A percentile compares a stretch with the other conserved stretches of the same genome.
phyloP scores from a whole-genome alignment of 2,888 invertebrate species.

The Eurytoma californica region DNA sequence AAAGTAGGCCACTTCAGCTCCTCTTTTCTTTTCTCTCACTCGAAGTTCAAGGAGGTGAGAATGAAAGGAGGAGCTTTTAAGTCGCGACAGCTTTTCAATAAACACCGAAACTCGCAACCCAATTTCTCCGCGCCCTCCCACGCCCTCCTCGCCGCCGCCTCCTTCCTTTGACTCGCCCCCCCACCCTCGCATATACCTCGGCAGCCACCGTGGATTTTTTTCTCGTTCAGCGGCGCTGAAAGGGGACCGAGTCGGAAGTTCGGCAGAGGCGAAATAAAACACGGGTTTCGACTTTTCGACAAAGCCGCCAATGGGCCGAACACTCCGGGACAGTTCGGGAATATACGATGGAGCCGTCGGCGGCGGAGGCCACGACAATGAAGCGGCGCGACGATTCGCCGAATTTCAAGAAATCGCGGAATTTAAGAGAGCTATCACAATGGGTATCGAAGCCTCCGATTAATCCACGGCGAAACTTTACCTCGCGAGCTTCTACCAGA shows the following conservation, averaged over 20 bases:
- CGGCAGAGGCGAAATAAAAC: conserved; percentile 60
- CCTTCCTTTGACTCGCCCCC: too few species aligned
- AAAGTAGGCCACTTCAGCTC: conserved; percentile 27
- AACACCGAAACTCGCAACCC: conserved; percentile 67
- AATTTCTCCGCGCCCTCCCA: conserved; percentile 49
- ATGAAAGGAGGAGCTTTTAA: conserved; percentile 58
- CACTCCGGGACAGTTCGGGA: conserved; percentile 55
- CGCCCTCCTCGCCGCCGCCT: conserved; percentile 20
- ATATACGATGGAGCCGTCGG: conserved; percentile 54
- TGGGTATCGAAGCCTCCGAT: conserved; percentile 8
- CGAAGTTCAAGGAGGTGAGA: conserved; percentile 55
- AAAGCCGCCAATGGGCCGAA: conserved; percentile 59
- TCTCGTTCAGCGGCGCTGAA: conserved; percentile 8
- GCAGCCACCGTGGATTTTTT: too few species aligned
- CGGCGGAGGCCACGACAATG: conserved; percentile 53
- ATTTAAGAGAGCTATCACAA: conserved; percentile 56
- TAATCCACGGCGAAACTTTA: conserved; percentile 49
- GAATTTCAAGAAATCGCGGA: conserved; percentile 58
- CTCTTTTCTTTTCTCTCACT: conserved; percentile 26
- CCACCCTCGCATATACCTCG: too few species aligned
- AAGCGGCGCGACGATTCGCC: conserved; percentile 37
- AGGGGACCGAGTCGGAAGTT: too few species aligned
- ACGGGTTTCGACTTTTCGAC: conserved; percentile 66
- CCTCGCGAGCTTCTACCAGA: too few species aligned
- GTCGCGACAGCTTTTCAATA: conserved; percentile 67